phyloP scores from a whole-genome alignment of 2,797 vertebrate species.

The Danio choprae region DNA sequence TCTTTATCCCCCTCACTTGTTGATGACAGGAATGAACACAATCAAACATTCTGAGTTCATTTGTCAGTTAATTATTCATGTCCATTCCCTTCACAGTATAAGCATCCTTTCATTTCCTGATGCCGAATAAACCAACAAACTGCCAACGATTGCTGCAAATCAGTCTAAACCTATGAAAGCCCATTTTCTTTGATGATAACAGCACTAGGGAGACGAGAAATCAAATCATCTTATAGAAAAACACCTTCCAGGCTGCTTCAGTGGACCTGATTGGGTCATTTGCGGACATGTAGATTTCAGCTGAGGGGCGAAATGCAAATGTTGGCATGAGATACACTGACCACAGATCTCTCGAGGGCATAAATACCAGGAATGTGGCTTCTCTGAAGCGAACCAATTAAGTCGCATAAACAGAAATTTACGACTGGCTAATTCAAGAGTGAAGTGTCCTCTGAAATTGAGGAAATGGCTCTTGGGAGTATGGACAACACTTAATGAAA shows the following conservation, averaged over 20 bases:
- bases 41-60: conserved; percentile 8
- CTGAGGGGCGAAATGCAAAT: conserved; percentile 1
- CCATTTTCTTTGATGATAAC: conserved; percentile 5
- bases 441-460: background rate
- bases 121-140: conserved; percentile 10
- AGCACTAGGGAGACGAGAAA: background rate
- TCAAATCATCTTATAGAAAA: conserved; percentile 2
- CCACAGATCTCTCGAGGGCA: conserved; percentile 55
- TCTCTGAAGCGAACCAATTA: conserved; percentile 62
- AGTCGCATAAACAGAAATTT: conserved; percentile 44
- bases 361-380: conserved; percentile 63
- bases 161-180: conserved; percentile 21
- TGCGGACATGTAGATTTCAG: background rate
- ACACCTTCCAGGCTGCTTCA: conserved; percentile 5
- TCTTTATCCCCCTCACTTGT: conserved; percentile 8
- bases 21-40: background rate
- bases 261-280: background rate
- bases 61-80: conserved; percentile 37
- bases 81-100: conserved; percentile 25
- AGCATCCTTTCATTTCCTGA: conserved; percentile 22
- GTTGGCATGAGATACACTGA: conserved; percentile 53
- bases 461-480: too few relatives aligned
- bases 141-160: background rate
- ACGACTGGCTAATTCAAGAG: background rate
- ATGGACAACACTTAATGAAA: too few relatives aligned